These are phyloP conservation scores for Batillaria attramentaria DNA, from an alignment of 1,140 invertebrate species.

Conservation along the genomic window DNA sequence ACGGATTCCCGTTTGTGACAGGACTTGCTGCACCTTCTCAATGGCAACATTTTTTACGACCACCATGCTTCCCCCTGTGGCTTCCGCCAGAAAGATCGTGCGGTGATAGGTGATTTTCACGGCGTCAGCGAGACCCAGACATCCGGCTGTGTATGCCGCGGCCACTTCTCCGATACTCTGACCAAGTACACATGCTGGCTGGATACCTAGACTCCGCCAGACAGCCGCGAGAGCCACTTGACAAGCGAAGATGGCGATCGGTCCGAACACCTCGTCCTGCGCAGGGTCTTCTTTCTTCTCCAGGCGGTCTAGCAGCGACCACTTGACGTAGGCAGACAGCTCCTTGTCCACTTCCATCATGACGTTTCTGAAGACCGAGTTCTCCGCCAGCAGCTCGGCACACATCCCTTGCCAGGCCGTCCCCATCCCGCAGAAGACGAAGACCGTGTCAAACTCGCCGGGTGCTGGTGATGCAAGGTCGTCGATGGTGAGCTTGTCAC, in stretches of 20 bases:
- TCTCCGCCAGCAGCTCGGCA: constrained; percentile 35
- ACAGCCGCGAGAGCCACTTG: constrained; percentile 51
- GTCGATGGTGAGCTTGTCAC: neutral
- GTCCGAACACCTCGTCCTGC: constrained; percentile 45
- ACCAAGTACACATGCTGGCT: constrained; percentile 52
- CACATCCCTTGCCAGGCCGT: constrained; percentile 57
- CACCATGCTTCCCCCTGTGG: constrained; percentile 51
- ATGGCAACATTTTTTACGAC: constrained; percentile 45
- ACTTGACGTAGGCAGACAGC: constrained; percentile 34
- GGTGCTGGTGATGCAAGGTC: neutral
- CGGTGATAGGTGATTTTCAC: constrained; percentile 54
- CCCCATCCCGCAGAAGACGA: constrained; percentile 59
- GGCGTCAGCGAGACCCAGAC: constrained; percentile 46
- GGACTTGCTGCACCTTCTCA: constrained; percentile 33
- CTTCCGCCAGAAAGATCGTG: constrained; percentile 39
- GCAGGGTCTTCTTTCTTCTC: constrained; percentile 26
- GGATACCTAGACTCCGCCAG: constrained; percentile 51
- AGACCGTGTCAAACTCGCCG: constrained; percentile 30
- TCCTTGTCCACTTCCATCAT: constrained; percentile 45
- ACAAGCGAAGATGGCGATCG: constrained; percentile 57
- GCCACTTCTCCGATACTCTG: constrained; percentile 63
- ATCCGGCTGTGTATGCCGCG: constrained; percentile 50
- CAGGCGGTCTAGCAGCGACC: constrained; percentile 44
- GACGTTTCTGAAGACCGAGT: constrained; percentile 33
- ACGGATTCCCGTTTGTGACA: constrained; percentile 24